These are phyloP conservation scores for Boloria euphrosyne DNA, from an alignment of 2,888 invertebrate genomes.

Conservation along the genomic window DNA sequence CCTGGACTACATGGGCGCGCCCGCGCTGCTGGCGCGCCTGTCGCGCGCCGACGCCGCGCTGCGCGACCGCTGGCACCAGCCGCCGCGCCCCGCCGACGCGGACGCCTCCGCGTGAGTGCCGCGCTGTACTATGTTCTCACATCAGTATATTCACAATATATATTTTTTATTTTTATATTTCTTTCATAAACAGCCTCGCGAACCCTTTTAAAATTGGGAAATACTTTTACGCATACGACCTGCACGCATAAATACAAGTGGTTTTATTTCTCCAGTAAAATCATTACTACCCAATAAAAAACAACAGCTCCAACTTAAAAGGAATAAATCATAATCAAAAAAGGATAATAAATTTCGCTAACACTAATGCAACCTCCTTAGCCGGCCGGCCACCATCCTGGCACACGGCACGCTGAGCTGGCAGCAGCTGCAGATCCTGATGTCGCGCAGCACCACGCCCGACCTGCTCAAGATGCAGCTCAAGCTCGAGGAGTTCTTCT, in stretches of 20 bases:
- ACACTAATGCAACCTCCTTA: conserved; percentile 45
- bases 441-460: conserved; percentile 97
- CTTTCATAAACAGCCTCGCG: too few species aligned
- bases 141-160: too few species aligned
- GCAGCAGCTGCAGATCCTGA: conserved; percentile 98
- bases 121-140: too few species aligned
- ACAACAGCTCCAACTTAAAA: too few species aligned
- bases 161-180: too few species aligned
- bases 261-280: too few species aligned
- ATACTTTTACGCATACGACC: too few species aligned
- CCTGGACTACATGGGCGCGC: conserved; percentile 99
- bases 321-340: too few species aligned
- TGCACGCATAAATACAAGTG: too few species aligned
- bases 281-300: too few species aligned
- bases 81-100: conserved; percentile 71
- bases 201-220: too few species aligned
- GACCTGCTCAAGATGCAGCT: conserved; percentile 98
- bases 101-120: neutral
- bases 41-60: conserved; percentile 86
- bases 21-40: conserved; percentile 94
- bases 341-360: too few species aligned
- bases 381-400: conserved; percentile 92
- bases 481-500: conserved; percentile 98
- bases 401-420: conserved; percentile 96
- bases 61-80: conserved; percentile 42